A percentile compares a stretch with the other conserved stretches of the same genome.
phyloP scores from a whole-genome alignment of 2,797 vertebrate genomes.

The Chaetodon trifasciatus region DNA sequence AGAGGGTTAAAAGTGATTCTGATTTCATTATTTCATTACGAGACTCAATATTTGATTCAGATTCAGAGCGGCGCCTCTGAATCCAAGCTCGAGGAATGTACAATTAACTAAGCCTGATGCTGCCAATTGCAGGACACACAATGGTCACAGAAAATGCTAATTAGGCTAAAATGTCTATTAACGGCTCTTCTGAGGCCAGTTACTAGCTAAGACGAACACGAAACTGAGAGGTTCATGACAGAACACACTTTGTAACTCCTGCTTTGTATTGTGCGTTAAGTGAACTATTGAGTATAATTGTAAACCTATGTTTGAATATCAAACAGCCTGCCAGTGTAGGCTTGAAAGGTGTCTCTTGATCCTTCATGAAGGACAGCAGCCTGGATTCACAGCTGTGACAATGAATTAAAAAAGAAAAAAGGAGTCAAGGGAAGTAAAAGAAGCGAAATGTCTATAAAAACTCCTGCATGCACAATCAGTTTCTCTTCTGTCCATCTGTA shows the following conservation, averaged over 20 bases:
- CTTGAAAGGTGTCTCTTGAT: conserved; percentile 12
- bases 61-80: neutral
- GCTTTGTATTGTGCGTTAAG: neutral
- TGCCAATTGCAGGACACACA: neutral
- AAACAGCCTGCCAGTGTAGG: neutral
- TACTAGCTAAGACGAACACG: neutral
- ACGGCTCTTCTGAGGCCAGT: neutral
- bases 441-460: conserved; percentile 22
- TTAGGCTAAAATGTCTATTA: neutral
- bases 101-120: neutral
- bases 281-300: neutral
- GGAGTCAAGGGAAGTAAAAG: neutral
- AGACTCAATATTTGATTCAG: neutral
- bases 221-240: neutral
- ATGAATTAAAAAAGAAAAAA: neutral
- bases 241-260: neutral
- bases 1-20: neutral
- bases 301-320: neutral
- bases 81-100: neutral
- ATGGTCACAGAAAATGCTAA: neutral
- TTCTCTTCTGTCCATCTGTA: conserved; percentile 47
- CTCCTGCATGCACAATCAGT: conserved; percentile 4
- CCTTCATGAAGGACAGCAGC: conserved; percentile 13
- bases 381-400: conserved; percentile 40
- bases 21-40: neutral